A percentile compares a stretch with the other conserved stretches of the same genome.
phyloP scores from a whole-genome alignment of 2,888 invertebrate genomes.

The Didymodactylos carnosus region DNA sequence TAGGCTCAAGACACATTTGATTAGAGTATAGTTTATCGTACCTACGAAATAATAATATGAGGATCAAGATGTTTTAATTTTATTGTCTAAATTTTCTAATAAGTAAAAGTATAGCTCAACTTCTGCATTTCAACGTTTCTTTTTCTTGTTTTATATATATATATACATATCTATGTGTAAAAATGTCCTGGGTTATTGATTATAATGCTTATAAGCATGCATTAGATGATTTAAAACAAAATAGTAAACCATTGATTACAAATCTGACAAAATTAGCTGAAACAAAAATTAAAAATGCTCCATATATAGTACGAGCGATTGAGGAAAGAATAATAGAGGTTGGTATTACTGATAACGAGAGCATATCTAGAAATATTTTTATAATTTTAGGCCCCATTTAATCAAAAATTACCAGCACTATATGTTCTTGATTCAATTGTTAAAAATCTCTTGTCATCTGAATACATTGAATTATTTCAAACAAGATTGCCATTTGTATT shows the following conservation, averaged over 20 bases:
- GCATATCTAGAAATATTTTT: no score
- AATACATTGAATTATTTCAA: conserved; percentile 65
- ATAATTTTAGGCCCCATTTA: conserved; percentile 51
- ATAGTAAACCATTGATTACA: conserved; percentile 92
- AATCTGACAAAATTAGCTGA: conserved; percentile 94
- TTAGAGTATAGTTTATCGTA: no score
- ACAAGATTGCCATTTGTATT: conserved; percentile 81
- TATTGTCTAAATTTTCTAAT: no score
- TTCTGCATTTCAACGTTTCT: no score
- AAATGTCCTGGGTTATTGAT: no score
- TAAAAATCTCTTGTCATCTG: conserved; percentile 72
- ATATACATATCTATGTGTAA: no score
- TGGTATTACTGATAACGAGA: no score
- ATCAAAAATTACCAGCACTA: conserved; percentile 78
- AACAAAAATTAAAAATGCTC: conserved; percentile 65
- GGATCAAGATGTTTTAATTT: no score
- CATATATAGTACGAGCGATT: conserved; percentile 75
- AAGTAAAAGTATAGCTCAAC: no score
- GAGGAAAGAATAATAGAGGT: conserved; percentile 88
- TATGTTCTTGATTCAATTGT: conserved; percentile 98
- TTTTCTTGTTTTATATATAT: no score
- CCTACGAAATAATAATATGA: no score
- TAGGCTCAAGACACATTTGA: no score
- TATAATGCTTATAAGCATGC: conserved; percentile 28
- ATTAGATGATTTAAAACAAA: conserved; percentile 67